Conservation (phyloP, 2,888 invertebrate genomes). For the Tortrix viridana region DNA sequence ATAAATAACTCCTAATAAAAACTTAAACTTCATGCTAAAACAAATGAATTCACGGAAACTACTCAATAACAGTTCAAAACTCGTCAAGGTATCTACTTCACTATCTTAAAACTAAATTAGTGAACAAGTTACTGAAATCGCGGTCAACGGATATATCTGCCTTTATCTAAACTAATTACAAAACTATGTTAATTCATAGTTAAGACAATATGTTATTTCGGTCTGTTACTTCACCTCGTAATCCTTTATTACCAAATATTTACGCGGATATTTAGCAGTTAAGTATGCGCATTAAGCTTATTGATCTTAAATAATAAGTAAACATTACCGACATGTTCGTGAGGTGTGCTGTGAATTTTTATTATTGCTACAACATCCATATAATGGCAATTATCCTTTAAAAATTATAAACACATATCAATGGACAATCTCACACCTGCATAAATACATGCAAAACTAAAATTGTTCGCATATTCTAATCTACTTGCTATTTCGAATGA, state of each 20-base stretch:
- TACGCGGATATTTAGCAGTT: not conserved
- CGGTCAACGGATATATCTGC: constrained; percentile 14
- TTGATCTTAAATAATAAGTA: constrained; percentile 3
- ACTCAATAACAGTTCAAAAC: no score
- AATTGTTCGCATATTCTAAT: no score
- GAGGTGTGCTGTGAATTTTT: constrained; percentile 7
- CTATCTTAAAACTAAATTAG: no score
- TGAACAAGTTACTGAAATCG: not conserved
- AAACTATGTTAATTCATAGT: constrained; percentile 2
- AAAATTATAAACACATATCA: no score
- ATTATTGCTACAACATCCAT: not conserved
- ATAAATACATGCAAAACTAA: no score
- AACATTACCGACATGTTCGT: constrained; percentile 7
- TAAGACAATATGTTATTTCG: not conserved
- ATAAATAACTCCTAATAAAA: no score
- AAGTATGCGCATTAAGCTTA: constrained; percentile 7
- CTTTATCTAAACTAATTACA: constrained; percentile 17
- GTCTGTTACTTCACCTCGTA: not conserved
- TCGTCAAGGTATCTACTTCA: no score
- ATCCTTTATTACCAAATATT: constrained; percentile 2
- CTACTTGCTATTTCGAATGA: no score
- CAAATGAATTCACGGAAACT: no score
- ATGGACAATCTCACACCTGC: no score
- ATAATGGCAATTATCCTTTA: no score
- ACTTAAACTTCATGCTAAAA: no score